Percentiles rank a stretch among this genome's conserved stretches.
Conservation (phyloP, 2,797 vertebrate species). For the Phoeniculus purpureus region DNA sequence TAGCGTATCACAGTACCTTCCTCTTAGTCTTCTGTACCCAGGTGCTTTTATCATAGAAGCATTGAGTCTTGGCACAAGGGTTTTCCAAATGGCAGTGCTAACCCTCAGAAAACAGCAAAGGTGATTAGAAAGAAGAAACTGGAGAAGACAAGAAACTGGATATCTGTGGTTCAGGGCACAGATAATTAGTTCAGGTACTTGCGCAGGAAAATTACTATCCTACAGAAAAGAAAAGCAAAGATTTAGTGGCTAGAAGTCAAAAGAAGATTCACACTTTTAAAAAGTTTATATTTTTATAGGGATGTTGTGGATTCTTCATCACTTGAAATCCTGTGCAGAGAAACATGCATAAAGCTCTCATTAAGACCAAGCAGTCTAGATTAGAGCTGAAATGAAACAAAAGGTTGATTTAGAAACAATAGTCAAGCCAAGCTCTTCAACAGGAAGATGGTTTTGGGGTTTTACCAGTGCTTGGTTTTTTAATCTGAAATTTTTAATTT, state of each 20-base stretch:
- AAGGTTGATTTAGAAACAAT: not conserved
- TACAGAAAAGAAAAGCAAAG: not conserved
- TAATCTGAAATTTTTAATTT: no score
- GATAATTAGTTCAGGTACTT: not conserved
- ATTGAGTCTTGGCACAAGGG: fast-evolving
- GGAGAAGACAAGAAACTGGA: not conserved
- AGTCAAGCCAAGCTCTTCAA: not conserved
- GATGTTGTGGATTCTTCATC: not conserved
- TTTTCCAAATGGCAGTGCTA: not conserved
- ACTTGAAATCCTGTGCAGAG: not conserved
- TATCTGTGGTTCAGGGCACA: not conserved
- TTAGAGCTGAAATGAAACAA: not conserved
- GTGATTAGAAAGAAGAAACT: not conserved
- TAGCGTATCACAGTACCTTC: fast-evolving
- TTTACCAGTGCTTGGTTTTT: not conserved
- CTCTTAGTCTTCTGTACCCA: not conserved
- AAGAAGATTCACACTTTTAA: not conserved
- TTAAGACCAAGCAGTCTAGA: not conserved
- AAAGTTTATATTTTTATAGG: not conserved
- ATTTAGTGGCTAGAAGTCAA: not conserved
- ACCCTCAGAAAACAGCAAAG: not conserved
- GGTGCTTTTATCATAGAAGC: not conserved
- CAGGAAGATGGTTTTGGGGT: not conserved
- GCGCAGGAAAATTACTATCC: fast-evolving
- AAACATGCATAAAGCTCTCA: not conserved